These are phyloP conservation scores for Melanotus villosus DNA, from an alignment of 2,888 invertebrate species.

Conservation along the genomic window DNA sequence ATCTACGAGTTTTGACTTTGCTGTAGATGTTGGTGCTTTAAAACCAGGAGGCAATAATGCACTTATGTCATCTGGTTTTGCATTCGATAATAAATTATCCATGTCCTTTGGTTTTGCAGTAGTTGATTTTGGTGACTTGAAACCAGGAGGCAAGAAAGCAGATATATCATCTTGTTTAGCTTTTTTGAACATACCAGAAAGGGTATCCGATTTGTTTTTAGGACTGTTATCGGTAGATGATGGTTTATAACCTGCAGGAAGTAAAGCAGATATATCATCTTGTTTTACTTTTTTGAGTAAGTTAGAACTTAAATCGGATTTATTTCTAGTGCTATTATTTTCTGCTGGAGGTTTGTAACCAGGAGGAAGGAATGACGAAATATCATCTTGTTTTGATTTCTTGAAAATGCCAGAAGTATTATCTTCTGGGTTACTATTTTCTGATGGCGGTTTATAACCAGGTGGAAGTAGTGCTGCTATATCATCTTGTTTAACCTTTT, in stretches of 20 bases:
- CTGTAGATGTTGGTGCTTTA: constrained; percentile 39
- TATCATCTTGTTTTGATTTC: constrained; percentile 72
- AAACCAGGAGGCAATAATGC: constrained; percentile 76
- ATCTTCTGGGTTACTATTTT: constrained; percentile 53
- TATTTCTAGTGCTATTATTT: constrained; percentile 47
- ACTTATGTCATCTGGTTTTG: constrained; percentile 65
- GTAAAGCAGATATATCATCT: constrained; percentile 74
- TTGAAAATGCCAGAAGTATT: constrained; percentile 66
- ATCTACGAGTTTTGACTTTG: constrained; percentile 28
- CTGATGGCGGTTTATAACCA: constrained; percentile 71
- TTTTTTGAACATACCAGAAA: constrained; percentile 69
- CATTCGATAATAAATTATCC: constrained; percentile 49
- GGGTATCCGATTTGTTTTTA: constrained; percentile 25
- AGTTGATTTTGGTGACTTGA: constrained; percentile 65
- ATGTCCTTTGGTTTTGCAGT: constrained; percentile 49
- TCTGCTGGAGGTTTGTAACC: constrained; percentile 71
- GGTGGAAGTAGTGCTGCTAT: constrained; percentile 76
- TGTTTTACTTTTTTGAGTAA: constrained; percentile 69
- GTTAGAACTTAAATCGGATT: constrained; percentile 62
- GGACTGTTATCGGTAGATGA: constrained; percentile 50
- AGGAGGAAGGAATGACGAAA: constrained; percentile 77
- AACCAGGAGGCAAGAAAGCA: constrained; percentile 79
- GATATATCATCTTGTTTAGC: constrained; percentile 73
- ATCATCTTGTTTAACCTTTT: constrained; percentile 72
- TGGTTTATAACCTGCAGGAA: constrained; percentile 78